A percentile compares a stretch with the other conserved stretches of the same genome.
phyloP scores from a whole-genome alignment of 2,113 vertebrate genomes.

The Peucedramus taeniatus region DNA sequence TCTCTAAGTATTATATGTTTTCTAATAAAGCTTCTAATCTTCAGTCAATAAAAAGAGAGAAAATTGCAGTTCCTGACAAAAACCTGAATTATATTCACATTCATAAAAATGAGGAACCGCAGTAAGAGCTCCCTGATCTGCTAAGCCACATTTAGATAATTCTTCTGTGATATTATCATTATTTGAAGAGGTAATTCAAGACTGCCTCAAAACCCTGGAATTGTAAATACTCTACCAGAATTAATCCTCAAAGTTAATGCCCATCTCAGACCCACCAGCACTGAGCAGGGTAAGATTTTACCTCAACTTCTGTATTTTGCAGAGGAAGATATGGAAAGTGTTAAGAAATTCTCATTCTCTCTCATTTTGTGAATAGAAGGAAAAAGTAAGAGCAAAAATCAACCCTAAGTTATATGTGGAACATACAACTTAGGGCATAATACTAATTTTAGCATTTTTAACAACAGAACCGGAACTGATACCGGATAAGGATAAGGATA shows the following conservation, averaged over 20 bases:
- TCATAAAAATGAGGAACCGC: not conserved
- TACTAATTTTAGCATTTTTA: not conserved
- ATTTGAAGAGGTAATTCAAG: not conserved
- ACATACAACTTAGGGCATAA: not conserved
- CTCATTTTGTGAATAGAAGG: not conserved
- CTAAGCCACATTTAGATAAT: not conserved
- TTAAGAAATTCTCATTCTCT: not conserved
- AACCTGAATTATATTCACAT: not conserved
- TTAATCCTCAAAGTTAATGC: not conserved
- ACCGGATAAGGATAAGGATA: not conserved
- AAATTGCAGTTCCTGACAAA: not conserved
- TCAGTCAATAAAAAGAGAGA: not conserved
- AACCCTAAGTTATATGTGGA: not conserved
- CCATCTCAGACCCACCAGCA: not conserved
- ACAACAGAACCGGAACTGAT: not conserved
- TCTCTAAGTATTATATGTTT: not conserved
- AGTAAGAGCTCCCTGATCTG: not conserved
- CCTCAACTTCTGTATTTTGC: not conserved
- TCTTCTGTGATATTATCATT: not conserved
- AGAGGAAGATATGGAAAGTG: not conserved
- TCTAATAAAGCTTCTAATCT: not conserved
- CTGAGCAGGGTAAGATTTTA: not conserved
- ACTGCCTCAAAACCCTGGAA: not conserved
- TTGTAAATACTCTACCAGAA: not conserved
- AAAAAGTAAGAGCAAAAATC: not conserved